Evolutionary conservation across 2,888 invertebrate species (phyloP), one percentile per base, ranked within the genome.

Genomic region (Aethes cnicana): DNA sequence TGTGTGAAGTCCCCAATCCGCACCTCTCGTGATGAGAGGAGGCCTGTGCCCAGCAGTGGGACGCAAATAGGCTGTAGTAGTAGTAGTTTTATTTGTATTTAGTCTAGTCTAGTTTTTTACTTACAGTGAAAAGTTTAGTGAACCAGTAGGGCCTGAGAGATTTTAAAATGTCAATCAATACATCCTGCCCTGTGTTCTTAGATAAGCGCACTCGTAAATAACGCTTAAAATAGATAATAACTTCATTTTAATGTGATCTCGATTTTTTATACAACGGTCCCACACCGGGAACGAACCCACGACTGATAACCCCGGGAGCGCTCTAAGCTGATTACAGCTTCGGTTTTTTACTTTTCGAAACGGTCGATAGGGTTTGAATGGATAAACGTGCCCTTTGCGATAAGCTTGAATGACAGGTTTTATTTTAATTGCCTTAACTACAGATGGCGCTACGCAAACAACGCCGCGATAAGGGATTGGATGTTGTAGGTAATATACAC

Each of bases 281-380:
- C 46, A 55, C 58, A 59, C 59, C 58, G 63, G 62, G 59, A 57
- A 56, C 37, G 53, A 57, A 44, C 53, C 48, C 30, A 18, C 37
- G 52, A 33, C 56, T 56, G 74, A 74, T 74, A 74, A 74, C 74
- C 74, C 66, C 60, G 47, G 42, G 59, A 61, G 59, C 63, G 54
- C 36, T 28, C 59, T 63, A 56, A 66, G 68, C 70, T 69, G 76
- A 77, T 77, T 75, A 74, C 67, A 61, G 52, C 66, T 72, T 71
- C 56, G 57, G 47, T 56, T 42, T 53, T 59, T 47, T 60, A 69
- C 32, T 39, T 32, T 37, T 16, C 36, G 36, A 35, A 41, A 47
- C 28, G 33, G 37, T 52, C 46, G 52, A 52, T 48, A 48, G 47
- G 48, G 48, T 43, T 53, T 26, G 32, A 46, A 37, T 41, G 39